These are phyloP conservation scores for Serranus cabrilla DNA, from an alignment of 2,797 vertebrate species.

Conservation along the genomic window DNA sequence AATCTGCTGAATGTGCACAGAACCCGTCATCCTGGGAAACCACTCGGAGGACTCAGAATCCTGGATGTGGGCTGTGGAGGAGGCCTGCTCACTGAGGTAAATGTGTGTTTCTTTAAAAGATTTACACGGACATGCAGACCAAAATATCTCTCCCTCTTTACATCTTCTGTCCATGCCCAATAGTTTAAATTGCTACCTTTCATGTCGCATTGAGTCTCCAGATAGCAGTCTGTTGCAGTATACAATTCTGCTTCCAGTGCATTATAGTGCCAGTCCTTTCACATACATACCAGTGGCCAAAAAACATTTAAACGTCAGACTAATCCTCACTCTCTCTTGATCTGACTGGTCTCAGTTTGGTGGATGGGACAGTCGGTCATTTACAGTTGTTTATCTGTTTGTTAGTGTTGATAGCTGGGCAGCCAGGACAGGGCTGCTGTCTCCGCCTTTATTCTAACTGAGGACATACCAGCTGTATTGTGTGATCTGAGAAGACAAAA, in stretches of 20 bases:
- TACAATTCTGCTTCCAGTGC: constrained; percentile 38
- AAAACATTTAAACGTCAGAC: constrained; percentile 47
- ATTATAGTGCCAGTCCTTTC: constrained; percentile 21
- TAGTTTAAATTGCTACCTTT: constrained; percentile 51
- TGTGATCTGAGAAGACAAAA: constrained; percentile 78
- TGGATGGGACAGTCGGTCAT: constrained; percentile 73
- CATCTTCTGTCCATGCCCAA: constrained; percentile 23
- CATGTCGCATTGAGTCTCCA: constrained; percentile 37
- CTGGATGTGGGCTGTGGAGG: constrained; percentile 97
- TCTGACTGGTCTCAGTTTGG: constrained; percentile 73
- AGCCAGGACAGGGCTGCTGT: constrained; percentile 37
- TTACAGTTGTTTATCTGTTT: constrained; percentile 75
- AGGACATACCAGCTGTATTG: constrained; percentile 63
- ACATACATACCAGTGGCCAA: constrained; percentile 36
- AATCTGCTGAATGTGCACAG: constrained; percentile 89
- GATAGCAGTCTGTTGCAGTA: neutral
- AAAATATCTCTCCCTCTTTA: neutral
- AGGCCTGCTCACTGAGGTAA: constrained; percentile 94
- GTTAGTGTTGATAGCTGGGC: constrained; percentile 58
- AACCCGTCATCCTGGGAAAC: constrained; percentile 85
- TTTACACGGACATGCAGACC: neutral
- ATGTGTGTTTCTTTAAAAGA: too few relatives aligned
- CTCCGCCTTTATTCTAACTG: constrained; percentile 53
- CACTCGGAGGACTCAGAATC: constrained; percentile 89
- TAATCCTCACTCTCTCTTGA: constrained; percentile 41